Percentiles rank a stretch among this genome's conserved stretches.
Evolutionary conservation across 2,888 invertebrate genomes (phyloP).

Genomic region (Caenorhabditis sp.): DNA sequence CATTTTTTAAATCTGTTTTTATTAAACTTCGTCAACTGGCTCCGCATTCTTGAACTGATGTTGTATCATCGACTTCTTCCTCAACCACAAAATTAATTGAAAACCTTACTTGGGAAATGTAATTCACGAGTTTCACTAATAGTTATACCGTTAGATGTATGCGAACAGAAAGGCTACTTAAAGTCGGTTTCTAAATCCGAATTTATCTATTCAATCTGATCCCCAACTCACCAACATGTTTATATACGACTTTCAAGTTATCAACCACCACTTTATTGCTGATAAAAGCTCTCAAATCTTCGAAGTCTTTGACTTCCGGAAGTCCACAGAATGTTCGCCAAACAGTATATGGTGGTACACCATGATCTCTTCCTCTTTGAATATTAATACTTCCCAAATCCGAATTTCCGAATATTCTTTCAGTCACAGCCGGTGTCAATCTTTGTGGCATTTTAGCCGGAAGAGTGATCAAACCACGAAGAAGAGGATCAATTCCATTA

Average conservation of each 20-base stretch:
- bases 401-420: constrained; percentile 33
- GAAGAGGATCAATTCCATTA: constrained; percentile 89
- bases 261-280: constrained; percentile 79
- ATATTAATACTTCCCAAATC: constrained; percentile 96
- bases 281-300: constrained; percentile 85
- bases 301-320: constrained; percentile 71
- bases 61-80: no score
- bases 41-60: no score
- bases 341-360: constrained; percentile 83
- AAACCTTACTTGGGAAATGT: no score
- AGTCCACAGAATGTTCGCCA: constrained; percentile 85
- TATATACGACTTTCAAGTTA: constrained; percentile 83
- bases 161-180: no score
- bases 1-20: no score
- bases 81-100: no score
- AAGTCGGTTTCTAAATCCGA: not conserved
- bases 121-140: no score
- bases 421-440: constrained; percentile 77
- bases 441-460: constrained; percentile 82
- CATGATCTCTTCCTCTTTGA: constrained; percentile 91
- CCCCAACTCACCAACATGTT: constrained; percentile 68
- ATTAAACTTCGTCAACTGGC: no score
- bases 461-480: constrained; percentile 87
- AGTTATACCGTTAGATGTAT: no score
- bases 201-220: no score